Evolutionary conservation across 2,113 vertebrate genomes (phyloP), one percentile per base, ranked within the genome.

Genomic region (Sceloporus undulatus): DNA sequence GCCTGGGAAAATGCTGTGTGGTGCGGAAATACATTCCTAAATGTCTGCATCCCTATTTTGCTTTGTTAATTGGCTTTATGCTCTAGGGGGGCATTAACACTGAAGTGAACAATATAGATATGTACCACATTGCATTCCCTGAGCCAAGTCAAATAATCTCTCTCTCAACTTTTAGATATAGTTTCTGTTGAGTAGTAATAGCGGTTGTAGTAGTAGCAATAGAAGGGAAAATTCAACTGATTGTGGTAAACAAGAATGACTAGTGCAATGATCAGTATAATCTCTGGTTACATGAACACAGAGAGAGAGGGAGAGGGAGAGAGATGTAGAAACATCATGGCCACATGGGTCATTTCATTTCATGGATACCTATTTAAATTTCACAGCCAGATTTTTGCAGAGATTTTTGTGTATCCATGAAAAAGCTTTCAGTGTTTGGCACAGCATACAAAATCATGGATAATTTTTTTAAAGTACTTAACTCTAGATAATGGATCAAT

Each of bases 1-100:
- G 76, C 0, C 0, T 52, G 8, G 34, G 9, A 54, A 16, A 93
- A 90, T 87, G 86, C 91, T 88, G 16, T 16, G 10, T 87, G 59
- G 56, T 88, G 80, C 75, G 86, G 79, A 94, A 92, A 88, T 59
- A 87, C 74, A 19, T 70, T 40, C 59, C 90, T 89, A 87, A 93
- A 16, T 94, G 83, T 90, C 87, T 90, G 52, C 90, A 70, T 94
- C 90, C 84, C 91, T 73, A 90, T 85, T 94, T 96, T 73, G 2
- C 5, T 83, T 92, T 91, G 86, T 95, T 96, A 96, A 93, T 92
- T 96, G 87, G 90, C 82, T 96, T 74, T 88, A 92, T 96, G 86
- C 90, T 96, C 90, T 87, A 91, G 90, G 66, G 66, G 93, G 90
- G 78, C 91, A 82, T 90, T 88, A 94, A 56, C 21, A 66, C 86